Conservation (phyloP, 1,140 invertebrate genomes). For the Colletes latitarsis region DNA sequence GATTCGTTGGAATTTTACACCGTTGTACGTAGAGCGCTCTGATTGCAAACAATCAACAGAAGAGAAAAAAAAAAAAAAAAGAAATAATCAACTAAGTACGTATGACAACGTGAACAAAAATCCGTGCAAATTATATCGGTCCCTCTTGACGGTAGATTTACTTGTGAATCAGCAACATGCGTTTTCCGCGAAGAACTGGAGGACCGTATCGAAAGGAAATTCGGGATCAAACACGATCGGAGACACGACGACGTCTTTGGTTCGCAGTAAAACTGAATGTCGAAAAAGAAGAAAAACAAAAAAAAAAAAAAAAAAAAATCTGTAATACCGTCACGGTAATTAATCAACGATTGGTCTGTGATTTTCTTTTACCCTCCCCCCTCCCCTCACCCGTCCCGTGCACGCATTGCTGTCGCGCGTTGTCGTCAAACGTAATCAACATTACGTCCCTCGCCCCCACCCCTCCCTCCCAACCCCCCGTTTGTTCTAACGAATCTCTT, state of each 20-base stretch:
- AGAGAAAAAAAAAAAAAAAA: background rate
- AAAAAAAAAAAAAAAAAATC: background rate
- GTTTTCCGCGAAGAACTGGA: background rate
- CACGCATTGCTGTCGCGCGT: no score
- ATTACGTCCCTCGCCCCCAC: background rate
- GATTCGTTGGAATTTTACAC: background rate
- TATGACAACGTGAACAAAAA: background rate
- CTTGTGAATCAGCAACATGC: background rate
- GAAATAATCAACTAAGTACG: constrained; percentile 22
- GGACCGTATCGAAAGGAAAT: background rate
- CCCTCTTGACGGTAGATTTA: background rate
- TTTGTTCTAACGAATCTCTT: constrained; percentile 3
- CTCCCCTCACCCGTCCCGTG: no score
- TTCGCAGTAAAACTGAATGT: constrained; percentile 46
- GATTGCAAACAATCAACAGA: background rate
- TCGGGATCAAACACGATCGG: constrained; percentile 24
- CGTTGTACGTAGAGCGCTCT: background rate
- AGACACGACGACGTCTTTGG: constrained; percentile 24
- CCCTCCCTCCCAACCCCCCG: no score
- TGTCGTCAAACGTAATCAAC: background rate
- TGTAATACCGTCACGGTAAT: constrained; percentile 22
- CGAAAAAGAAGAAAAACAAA: background rate
- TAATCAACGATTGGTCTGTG: constrained; percentile 6
- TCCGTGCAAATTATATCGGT: background rate
- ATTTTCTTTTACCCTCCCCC: no score